Conservation (phyloP, 2,888 invertebrate genomes). For the Acronicta aceris region DNA sequence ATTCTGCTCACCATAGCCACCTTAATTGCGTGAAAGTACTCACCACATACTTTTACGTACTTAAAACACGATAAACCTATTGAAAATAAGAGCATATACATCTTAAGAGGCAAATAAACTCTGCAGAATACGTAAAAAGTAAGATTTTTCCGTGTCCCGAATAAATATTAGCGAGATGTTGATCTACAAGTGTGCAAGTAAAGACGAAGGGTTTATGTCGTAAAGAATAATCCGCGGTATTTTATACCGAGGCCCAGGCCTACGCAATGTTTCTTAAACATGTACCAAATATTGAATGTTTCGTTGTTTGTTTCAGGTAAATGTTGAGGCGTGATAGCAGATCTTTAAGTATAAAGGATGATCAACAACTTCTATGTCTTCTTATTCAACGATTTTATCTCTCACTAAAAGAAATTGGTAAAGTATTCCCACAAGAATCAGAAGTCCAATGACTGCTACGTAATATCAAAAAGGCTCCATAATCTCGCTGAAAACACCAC, state of each 20-base stretch:
- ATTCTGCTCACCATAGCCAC: background rate
- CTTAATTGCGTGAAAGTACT: constrained; percentile 1
- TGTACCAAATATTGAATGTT: constrained; percentile 44
- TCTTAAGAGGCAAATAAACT: constrained; percentile 51
- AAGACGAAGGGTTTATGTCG: constrained; percentile 49
- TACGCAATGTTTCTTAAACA: constrained; percentile 50
- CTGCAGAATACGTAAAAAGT: constrained; percentile 50
- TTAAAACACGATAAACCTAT: constrained; percentile 41
- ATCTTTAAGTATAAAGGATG: constrained; percentile 1
- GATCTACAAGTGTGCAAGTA: constrained; percentile 56
- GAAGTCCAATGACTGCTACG: no score
- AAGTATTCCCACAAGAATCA: no score
- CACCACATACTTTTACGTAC: constrained; percentile 1
- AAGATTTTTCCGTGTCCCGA: constrained; percentile 55
- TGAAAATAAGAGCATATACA: constrained; percentile 49
- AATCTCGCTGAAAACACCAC: no score
- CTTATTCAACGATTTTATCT: no score
- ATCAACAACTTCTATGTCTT: background rate
- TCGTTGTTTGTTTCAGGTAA: constrained; percentile 60
- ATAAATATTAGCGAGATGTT: constrained; percentile 59
- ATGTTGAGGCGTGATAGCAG: constrained; percentile 19
- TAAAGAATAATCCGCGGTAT: constrained; percentile 55
- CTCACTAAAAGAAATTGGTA: no score
- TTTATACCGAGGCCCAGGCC: constrained; percentile 47
- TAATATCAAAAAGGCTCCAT: no score